Evolutionary conservation across 2,888 invertebrate genomes (phyloP).

Genomic region (Andrena camellia): DNA sequence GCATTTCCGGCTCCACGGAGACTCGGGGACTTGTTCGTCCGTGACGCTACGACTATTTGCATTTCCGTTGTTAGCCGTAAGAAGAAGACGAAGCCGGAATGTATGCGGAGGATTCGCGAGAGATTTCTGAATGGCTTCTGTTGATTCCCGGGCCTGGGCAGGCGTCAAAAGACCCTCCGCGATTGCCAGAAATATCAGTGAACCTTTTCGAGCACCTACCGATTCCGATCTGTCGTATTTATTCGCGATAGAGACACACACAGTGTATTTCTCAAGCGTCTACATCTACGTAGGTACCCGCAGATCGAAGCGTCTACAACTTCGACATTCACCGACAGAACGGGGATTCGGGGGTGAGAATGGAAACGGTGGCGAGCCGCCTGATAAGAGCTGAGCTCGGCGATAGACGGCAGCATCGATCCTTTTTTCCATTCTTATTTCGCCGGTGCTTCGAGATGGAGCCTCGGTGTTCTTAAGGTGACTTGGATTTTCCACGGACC

Average conservation of each 20-base stretch:
- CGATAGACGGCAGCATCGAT: constrained; percentile 39
- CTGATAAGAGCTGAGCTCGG: constrained; percentile 47
- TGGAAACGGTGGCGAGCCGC: constrained; percentile 22
- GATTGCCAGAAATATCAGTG: neutral
- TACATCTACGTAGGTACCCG: neutral
- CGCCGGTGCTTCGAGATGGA: constrained; percentile 25
- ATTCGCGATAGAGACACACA: neutral
- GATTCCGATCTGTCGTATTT: neutral
- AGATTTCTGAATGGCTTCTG: too few relatives aligned
- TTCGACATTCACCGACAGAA: neutral
- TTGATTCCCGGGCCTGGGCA: too few relatives aligned
- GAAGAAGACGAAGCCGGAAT: constrained; percentile 31
- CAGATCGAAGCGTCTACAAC: neutral
- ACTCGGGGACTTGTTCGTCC: constrained; percentile 46
- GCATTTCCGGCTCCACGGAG: constrained; percentile 46
- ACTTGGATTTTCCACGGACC: constrained; percentile 41
- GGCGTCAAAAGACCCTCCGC: neutral
- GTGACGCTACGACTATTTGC: constrained; percentile 58
- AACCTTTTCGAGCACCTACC: too few relatives aligned
- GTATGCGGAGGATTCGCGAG: constrained; percentile 10
- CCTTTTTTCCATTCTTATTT: neutral
- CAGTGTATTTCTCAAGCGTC: neutral
- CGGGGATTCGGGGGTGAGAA: constrained; percentile 28
- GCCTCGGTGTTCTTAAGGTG: constrained; percentile 44
- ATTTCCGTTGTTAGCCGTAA: constrained; percentile 61